These are phyloP conservation scores for Pteropus rufus DNA, from an alignment of 2,797 vertebrate species.

Conservation along the genomic window DNA sequence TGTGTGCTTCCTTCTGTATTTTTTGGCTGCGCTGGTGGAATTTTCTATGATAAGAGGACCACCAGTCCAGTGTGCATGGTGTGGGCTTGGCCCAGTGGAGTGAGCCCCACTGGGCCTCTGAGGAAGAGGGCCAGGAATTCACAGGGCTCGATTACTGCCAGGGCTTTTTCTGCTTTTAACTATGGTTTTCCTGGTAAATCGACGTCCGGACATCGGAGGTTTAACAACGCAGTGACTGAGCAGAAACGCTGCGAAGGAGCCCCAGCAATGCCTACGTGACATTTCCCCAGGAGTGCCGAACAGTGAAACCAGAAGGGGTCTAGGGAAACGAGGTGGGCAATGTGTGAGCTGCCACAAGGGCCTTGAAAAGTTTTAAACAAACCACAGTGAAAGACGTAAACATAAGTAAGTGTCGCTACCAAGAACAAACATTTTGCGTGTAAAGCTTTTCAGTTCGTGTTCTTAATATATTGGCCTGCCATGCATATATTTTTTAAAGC, in stretches of 20 bases:
- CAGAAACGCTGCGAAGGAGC: background rate
- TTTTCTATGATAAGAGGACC: conserved; percentile 75
- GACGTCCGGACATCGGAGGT: background rate
- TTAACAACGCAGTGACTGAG: background rate
- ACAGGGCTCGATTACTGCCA: conserved; percentile 28
- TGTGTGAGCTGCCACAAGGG: background rate
- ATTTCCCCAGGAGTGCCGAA: background rate
- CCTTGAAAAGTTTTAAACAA: background rate
- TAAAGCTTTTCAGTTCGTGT: background rate
- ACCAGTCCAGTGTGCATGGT: conserved; percentile 56
- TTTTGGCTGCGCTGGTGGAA: conserved; percentile 64
- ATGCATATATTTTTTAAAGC: background rate
- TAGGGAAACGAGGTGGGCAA: too few species aligned
- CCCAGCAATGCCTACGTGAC: background rate
- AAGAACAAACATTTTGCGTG: background rate
- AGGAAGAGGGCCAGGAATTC: conserved; percentile 58
- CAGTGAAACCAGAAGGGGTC: background rate
- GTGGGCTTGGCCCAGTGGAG: conserved; percentile 48
- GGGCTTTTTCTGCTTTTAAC: conserved; percentile 33
- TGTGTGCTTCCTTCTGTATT: conserved; percentile 67
- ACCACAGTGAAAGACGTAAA: background rate
- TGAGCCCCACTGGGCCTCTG: conserved; percentile 8
- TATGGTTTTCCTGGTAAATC: conserved; percentile 44
- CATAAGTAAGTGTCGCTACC: background rate
- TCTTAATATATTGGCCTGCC: background rate